Evolutionary conservation across 92 coral and sea anemone species (phyloP), one percentile per base, ranked within the genome.

Genomic region (Galaxea fascicularis): DNA sequence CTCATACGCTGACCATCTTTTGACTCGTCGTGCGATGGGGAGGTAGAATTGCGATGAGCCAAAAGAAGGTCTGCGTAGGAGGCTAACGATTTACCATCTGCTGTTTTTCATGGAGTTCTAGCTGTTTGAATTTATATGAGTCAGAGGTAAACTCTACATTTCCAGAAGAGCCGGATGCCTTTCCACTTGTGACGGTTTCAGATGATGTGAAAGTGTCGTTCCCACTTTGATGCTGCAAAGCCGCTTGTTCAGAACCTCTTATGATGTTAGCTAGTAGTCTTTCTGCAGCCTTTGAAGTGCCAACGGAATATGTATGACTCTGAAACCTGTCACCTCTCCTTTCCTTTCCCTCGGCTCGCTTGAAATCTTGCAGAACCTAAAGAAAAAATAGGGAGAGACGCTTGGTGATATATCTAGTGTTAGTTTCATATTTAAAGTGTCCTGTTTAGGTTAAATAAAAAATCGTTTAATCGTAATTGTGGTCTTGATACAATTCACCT

Each of bases 221-320:
- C 9, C 17, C 31, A 52, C 29, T 10, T 31, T 76, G 66, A 17
- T 16, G 53, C 21, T 76, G 66, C 20, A 30, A 14, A 9, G 39
- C 52, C 29, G 26, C 11, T 10, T 45, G 72, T 62, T 64, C 44
- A 18, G 82, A 16, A 10, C 31, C 54, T 62, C 46, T 64, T 45
- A 78, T 45, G 20, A 63, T 5, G 8, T 62, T 71, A 22, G 26
- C 46, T 15, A 78, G n/a, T n/a, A n/a, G 62, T 64, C 60, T 63
- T 15, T 74, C 79, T 18, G 44, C 79, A 53, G 79, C 54, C 79
- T 29, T 64, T 64, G 82, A 63, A 16, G 82, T 46, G 58, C 82
- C 82, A 16, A 27, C 53, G 22, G 82, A 78, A 64, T 63, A 78
- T 63, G 82, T 22, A 0, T 35, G 70, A 78, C 73, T 78, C 10